Conservation (phyloP, 2,113 vertebrate species). For the Dipodomys merriami region DNA sequence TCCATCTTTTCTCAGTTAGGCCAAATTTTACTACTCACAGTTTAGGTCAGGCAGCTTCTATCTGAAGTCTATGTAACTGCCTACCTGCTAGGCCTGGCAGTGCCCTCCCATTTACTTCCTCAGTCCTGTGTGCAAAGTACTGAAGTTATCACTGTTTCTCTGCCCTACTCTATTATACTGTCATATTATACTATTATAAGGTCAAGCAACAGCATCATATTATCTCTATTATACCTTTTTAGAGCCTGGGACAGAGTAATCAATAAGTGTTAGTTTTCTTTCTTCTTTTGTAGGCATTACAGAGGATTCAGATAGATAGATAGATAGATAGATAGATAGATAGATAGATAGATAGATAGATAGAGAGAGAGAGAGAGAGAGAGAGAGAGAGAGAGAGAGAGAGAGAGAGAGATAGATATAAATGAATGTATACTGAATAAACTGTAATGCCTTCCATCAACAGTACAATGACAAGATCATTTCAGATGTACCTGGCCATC, state of each 20-base stretch:
- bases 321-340: neutral
- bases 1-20: neutral
- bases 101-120: slow-evolving; percentile 4
- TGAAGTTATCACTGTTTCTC: neutral
- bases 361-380: neutral
- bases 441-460: slow-evolving; percentile 60
- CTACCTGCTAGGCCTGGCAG: neutral
- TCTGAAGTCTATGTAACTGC: neutral
- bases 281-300: neutral
- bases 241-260: neutral
- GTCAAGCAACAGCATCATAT: neutral
- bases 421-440: slow-evolving; percentile 43
- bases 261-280: slow-evolving; percentile 32
- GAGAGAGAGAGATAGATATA: neutral
- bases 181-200: too few relatives aligned
- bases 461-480: neutral
- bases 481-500: neutral
- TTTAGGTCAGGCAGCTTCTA: neutral
- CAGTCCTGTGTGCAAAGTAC: neutral
- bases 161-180: neutral
- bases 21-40: neutral
- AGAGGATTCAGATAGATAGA: neutral
- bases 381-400: neutral
- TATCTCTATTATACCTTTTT: slow-evolving; percentile 18
- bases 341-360: too few relatives aligned